phyloP scores from a whole-genome alignment of 2,797 vertebrate species.

The Melanotaenia boesemani region DNA sequence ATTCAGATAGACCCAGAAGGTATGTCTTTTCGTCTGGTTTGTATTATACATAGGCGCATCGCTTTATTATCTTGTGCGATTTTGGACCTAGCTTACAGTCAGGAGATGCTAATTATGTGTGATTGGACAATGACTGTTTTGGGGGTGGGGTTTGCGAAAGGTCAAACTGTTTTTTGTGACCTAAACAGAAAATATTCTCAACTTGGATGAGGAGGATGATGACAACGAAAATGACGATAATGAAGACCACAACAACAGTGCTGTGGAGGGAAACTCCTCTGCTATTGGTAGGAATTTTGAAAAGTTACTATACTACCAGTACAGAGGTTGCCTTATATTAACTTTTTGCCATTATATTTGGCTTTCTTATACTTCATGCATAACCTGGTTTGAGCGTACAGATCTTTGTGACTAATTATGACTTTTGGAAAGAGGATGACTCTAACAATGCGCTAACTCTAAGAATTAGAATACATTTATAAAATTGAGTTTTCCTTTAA shows the following conservation, averaged over 20 bases:
- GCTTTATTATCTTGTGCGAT: background rate
- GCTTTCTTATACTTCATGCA: background rate
- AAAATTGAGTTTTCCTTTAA: background rate
- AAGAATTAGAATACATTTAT: too few species aligned
- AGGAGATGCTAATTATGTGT: background rate
- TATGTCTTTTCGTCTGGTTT: constrained; percentile 9
- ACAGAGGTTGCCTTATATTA: too few species aligned
- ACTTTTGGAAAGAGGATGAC: too few species aligned
- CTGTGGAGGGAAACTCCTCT: background rate
- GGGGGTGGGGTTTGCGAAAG: background rate
- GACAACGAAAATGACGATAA: too few species aligned
- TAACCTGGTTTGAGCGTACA: background rate
- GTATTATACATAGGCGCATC: background rate
- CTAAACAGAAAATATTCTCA: background rate
- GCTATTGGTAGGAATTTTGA: background rate
- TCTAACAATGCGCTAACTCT: too few species aligned
- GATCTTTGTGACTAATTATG: background rate
- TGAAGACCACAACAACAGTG: background rate
- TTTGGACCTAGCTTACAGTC: too few species aligned
- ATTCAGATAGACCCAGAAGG: too few species aligned
- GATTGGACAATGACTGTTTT: too few species aligned
- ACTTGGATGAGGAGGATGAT: too few species aligned
- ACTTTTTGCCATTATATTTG: background rate
- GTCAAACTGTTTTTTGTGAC: background rate
- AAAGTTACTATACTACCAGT: background rate